phyloP scores from a whole-genome alignment of 2,888 invertebrate species.

The Lysandra bellargus region DNA sequence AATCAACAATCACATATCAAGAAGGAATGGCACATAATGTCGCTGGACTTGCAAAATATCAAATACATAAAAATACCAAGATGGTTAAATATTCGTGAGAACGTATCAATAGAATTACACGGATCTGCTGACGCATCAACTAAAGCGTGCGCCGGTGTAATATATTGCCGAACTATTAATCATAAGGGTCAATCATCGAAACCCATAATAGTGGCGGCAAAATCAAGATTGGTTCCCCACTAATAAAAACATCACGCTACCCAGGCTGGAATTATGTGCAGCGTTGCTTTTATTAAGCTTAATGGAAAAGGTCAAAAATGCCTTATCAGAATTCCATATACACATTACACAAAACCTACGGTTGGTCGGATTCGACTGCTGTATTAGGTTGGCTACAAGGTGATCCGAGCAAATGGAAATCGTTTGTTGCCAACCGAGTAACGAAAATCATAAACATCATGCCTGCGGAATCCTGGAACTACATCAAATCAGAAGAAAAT shows the following conservation, averaged over 20 bases:
- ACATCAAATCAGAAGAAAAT: too few relatives aligned
- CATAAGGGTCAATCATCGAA: neutral
- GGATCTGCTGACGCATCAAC: too few relatives aligned
- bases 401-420: conserved; percentile 38
- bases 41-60: too few relatives aligned
- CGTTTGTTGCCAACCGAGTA: conserved; percentile 41
- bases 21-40: too few relatives aligned
- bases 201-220: neutral
- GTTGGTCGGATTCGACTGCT: conserved; percentile 33
- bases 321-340: too few relatives aligned
- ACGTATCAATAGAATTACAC: too few relatives aligned
- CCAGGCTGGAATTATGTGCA: conserved; percentile 21
- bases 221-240: conserved; percentile 1
- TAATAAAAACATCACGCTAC: conserved; percentile 4
- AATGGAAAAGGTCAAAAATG: neutral
- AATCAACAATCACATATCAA: too few relatives aligned
- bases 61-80: too few relatives aligned
- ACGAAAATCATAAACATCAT: conserved; percentile 34
- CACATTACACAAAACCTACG: neutral
- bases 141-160: too few relatives aligned
- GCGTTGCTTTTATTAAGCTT: conserved; percentile 26
- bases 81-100: too few relatives aligned
- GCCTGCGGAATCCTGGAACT: conserved; percentile 37
- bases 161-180: too few relatives aligned
- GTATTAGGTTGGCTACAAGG: conserved; percentile 39